These are phyloP conservation scores for Rutilus rutilus DNA, from an alignment of 2,113 vertebrate genomes.

Conservation along the genomic window DNA sequence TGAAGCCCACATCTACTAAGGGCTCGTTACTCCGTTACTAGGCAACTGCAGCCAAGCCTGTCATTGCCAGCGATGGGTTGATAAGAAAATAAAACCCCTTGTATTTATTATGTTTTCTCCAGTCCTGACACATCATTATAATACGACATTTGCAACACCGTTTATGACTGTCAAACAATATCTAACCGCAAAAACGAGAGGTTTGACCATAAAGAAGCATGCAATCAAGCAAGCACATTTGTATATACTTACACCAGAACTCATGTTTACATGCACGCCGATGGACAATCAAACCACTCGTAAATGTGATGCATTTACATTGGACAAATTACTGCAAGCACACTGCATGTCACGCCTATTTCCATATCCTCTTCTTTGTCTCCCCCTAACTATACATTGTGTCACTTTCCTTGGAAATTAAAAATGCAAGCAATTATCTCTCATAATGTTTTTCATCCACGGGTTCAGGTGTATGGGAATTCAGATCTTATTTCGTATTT, in stretches of 20 bases:
- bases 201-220: not conserved
- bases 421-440: not conserved
- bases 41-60: slow-evolving; percentile 65
- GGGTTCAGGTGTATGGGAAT: not conserved
- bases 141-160: not conserved
- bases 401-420: not conserved
- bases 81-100: not conserved
- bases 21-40: slow-evolving; percentile 54
- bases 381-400: not conserved
- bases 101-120: not conserved
- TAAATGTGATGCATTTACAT: not conserved
- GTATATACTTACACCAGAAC: slow-evolving; percentile 10
- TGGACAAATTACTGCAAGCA: not conserved
- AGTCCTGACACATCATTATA: not conserved
- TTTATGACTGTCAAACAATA: not conserved
- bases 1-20: not conserved
- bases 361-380: not conserved
- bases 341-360: slow-evolving; percentile 30
- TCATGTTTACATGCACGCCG: slow-evolving; percentile 5
- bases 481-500: not conserved
- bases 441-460: not conserved
- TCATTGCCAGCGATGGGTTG: slow-evolving; percentile 27
- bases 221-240: not conserved
- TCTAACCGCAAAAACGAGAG: not conserved
- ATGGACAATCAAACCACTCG: not conserved